Evolutionary conservation across 2,113 vertebrate species (phyloP).

Genomic region (Tor tambroides): DNA sequence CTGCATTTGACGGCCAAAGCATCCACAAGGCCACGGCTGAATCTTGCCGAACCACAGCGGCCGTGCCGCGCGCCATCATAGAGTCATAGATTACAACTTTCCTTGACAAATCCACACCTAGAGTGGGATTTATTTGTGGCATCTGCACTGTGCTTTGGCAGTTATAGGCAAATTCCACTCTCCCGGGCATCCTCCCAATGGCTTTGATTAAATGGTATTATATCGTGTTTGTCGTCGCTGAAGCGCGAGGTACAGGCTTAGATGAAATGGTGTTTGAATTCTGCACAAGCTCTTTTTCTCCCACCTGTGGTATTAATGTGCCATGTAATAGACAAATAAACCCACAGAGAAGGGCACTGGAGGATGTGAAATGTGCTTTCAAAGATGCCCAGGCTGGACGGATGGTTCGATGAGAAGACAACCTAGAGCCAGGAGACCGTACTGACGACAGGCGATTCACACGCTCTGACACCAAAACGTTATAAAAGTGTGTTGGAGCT

Average conservation of each 20-base stretch:
- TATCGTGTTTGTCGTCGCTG: slow-evolving; percentile 12
- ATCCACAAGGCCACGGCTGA: not conserved
- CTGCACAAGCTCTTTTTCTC: slow-evolving; percentile 10
- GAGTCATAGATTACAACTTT: slow-evolving; percentile 42
- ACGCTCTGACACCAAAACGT: not conserved
- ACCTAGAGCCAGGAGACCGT: not conserved
- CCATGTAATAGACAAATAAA: slow-evolving; percentile 36
- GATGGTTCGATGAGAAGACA: slow-evolving; percentile 14
- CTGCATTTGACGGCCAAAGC: not conserved
- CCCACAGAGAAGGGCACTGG: not conserved
- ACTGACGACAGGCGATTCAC: not conserved
- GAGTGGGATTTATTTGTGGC: not conserved
- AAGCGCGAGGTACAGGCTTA: slow-evolving; percentile 5
- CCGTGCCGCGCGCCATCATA: not conserved
- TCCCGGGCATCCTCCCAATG: slow-evolving; percentile 12
- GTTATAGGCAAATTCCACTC: slow-evolving; percentile 22
- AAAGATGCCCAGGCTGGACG: not conserved
- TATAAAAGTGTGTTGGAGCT: not conserved
- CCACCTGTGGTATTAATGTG: slow-evolving; percentile 20
- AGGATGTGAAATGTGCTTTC: not conserved
- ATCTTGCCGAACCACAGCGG: not conserved
- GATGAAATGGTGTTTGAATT: slow-evolving; percentile 51
- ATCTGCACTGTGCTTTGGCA: slow-evolving; percentile 32
- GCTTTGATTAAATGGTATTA: slow-evolving; percentile 47
- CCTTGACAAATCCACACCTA: slow-evolving; percentile 5